phyloP scores from a whole-genome alignment of 2,113 vertebrate genomes.

The Pterophyllum scalare region DNA sequence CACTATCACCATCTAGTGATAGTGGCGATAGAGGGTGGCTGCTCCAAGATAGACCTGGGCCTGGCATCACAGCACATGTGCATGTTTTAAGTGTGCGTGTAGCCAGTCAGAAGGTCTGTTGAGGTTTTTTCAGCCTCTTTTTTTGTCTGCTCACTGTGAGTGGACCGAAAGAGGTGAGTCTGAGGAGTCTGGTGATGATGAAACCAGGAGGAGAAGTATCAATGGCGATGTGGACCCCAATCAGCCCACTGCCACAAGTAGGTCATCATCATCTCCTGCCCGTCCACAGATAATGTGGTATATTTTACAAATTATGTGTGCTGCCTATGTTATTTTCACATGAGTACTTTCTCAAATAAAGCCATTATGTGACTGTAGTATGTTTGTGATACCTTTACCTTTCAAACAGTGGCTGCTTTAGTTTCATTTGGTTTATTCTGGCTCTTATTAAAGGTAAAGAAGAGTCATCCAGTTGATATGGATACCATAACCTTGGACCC shows the following conservation, averaged over 20 bases:
- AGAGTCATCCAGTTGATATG: conserved; percentile 95
- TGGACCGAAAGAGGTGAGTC: conserved; percentile 92
- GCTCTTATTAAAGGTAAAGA: conserved; percentile 82
- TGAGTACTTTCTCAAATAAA: background rate
- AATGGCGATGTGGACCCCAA: conserved; percentile 86
- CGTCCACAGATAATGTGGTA: background rate
- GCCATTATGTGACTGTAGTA: background rate
- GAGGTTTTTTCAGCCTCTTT: background rate
- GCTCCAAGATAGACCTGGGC: background rate
- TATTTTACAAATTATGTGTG: background rate
- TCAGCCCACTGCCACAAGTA: conserved; percentile 72
- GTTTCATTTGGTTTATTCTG: background rate
- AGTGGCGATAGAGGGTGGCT: background rate
- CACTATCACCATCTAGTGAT: background rate
- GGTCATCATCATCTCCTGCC: background rate
- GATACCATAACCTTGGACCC: conserved; percentile 94
- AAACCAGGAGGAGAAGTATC: conserved; percentile 84
- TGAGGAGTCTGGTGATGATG: conserved; percentile 96
- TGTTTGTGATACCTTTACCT: background rate
- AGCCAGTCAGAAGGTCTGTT: background rate
- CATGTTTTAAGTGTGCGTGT: conserved; percentile 5
- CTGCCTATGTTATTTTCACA: background rate
- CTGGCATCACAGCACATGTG: conserved; percentile 7
- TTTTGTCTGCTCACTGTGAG: conserved; percentile 71
- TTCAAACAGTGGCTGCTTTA: background rate